phyloP scores from a whole-genome alignment of 2,113 vertebrate species.

The Lepus timidus region DNA sequence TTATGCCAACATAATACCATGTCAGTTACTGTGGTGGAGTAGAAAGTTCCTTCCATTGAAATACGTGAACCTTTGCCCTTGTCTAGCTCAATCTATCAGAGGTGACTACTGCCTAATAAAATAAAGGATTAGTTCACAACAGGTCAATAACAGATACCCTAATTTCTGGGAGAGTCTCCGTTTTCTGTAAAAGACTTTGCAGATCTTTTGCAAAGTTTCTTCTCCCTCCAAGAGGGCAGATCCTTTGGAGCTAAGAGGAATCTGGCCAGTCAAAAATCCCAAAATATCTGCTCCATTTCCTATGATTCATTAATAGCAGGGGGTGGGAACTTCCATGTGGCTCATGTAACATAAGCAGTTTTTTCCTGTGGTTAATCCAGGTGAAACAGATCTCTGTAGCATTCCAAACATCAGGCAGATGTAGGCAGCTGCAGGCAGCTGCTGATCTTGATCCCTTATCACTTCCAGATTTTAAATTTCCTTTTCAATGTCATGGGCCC shows the following conservation, averaged over 20 bases:
- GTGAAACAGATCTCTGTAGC: constrained; percentile 69
- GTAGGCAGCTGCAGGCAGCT: constrained; percentile 67
- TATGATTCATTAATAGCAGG: constrained; percentile 41
- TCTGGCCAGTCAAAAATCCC: constrained; percentile 36
- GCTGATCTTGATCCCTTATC: background rate
- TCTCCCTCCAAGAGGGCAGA: background rate
- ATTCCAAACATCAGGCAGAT: constrained; percentile 50
- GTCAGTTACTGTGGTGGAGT: background rate
- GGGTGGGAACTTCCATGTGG: constrained; percentile 59
- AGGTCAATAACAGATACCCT: background rate
- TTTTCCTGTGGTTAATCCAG: constrained; percentile 74
- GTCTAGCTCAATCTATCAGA: background rate
- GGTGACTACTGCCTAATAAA: background rate
- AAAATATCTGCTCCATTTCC: background rate
- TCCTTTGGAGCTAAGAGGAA: constrained; percentile 61
- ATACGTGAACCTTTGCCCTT: background rate
- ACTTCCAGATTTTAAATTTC: constrained; percentile 38
- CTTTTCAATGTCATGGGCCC: constrained; percentile 64
- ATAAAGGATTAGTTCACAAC: background rate
- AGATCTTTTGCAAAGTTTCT: background rate
- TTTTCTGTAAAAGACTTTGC: background rate
- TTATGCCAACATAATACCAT: background rate
- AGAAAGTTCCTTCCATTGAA: background rate
- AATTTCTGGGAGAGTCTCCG: background rate
- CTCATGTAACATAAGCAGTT: constrained; percentile 71